phyloP scores from a whole-genome alignment of 2,113 vertebrate species.

The Chionis minor region DNA sequence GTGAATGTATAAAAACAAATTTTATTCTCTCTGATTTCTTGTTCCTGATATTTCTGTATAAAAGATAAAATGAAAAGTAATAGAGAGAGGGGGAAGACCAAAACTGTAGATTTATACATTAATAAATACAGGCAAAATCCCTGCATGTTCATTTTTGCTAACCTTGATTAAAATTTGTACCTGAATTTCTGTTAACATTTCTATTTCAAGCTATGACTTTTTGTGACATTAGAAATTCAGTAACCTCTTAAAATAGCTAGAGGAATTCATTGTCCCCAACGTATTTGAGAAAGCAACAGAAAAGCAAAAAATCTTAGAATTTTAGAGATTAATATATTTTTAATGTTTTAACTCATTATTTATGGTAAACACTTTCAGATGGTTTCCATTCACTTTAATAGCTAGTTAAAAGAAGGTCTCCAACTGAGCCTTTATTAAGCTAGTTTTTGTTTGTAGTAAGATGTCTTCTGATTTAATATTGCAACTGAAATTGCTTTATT shows the following conservation, averaged over 20 bases:
- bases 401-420: constrained; percentile 5
- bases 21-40: constrained; percentile 8
- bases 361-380: background rate
- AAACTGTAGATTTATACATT: background rate
- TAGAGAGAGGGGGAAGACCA: background rate
- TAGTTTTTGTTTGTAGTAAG: background rate
- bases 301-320: background rate
- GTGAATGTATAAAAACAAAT: constrained; percentile 30
- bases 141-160: background rate
- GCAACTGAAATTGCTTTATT: constrained; percentile 40
- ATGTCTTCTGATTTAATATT: constrained; percentile 35
- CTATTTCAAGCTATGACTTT: background rate
- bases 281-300: background rate
- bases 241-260: background rate
- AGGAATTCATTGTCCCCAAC: background rate
- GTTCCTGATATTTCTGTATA: constrained; percentile 3
- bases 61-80: constrained; percentile 21
- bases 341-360: background rate
- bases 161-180: background rate
- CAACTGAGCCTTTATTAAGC: background rate
- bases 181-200: background rate
- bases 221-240: background rate
- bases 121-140: background rate
- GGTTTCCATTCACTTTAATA: background rate
- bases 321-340: background rate